These are phyloP conservation scores for Gadopsis bispinosus DNA, from an alignment of 2,797 vertebrate genomes.

Conservation along the genomic window DNA sequence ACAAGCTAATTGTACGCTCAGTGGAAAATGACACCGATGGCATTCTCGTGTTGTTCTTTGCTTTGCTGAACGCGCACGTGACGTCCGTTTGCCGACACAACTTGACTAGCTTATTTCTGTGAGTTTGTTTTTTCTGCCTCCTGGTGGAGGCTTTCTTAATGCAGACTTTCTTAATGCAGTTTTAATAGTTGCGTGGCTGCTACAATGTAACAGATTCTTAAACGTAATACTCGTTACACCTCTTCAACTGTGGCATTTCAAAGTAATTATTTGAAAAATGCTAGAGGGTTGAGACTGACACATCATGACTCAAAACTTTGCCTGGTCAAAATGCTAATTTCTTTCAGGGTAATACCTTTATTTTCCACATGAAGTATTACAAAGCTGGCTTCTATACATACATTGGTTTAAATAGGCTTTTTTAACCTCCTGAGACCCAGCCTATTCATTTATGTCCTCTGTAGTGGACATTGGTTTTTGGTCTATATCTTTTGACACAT, in stretches of 20 bases:
- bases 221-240: slow-evolving; percentile 33
- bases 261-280: slow-evolving; percentile 61
- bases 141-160: not conserved
- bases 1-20: not conserved
- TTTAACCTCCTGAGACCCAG: too few species aligned
- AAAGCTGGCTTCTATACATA: not conserved
- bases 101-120: not conserved
- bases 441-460: too few species aligned
- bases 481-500: too few species aligned
- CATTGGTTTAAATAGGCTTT: slow-evolving; percentile 3
- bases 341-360: slow-evolving; percentile 34
- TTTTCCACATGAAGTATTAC: slow-evolving; percentile 26
- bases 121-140: not conserved
- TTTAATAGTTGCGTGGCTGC: slow-evolving; percentile 6
- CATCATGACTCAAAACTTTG: slow-evolving; percentile 33
- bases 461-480: too few species aligned
- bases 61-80: not conserved
- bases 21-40: not conserved
- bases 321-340: slow-evolving; percentile 38
- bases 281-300: slow-evolving; percentile 50
- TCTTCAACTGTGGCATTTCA: slow-evolving; percentile 55
- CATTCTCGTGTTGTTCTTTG: not conserved
- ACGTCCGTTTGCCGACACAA: not conserved
- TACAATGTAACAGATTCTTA: slow-evolving; percentile 11
- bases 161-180: not conserved